Percentiles rank a stretch among this genome's conserved stretches.
Evolutionary conservation across 2,797 vertebrate species (phyloP).

Genomic region (Girardinus metallicus): DNA sequence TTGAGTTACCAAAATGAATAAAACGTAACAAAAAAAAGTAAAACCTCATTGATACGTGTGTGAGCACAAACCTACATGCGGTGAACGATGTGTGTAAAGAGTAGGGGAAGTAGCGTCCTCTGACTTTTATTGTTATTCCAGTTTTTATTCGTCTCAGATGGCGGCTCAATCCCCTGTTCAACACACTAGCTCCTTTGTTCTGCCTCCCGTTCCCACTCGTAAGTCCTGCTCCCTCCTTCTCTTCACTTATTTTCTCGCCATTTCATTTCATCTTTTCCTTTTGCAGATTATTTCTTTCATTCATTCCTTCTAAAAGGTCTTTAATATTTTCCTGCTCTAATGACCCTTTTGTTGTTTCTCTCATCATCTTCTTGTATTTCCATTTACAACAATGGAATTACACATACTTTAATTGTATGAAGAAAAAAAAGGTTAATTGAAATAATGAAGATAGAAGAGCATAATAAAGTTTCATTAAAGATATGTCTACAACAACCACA

Average conservation of each 20-base stretch:
- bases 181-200: constrained; percentile 77
- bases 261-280: constrained; percentile 28
- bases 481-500: neutral
- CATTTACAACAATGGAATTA: neutral
- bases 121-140: constrained; percentile 80
- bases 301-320: constrained; percentile 18
- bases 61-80: constrained; percentile 16
- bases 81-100: constrained; percentile 20
- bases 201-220: constrained; percentile 28
- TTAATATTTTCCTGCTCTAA: constrained; percentile 9
- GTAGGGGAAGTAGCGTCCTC: constrained; percentile 68
- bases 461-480: neutral
- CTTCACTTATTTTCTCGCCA: constrained; percentile 5
- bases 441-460: neutral
- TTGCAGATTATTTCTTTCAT: constrained; percentile 32
- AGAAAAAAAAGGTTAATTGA: neutral
- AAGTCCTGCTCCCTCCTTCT: constrained; percentile 21
- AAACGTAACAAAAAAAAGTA: constrained; percentile 9
- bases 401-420: neutral
- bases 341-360: neutral
- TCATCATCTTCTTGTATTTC: constrained; percentile 6
- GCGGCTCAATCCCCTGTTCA: constrained; percentile 65
- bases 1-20: constrained; percentile 40
- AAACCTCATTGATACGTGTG: constrained; percentile 16
- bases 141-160: constrained; percentile 82